phyloP scores from a whole-genome alignment of 2,888 invertebrate genomes.

The Smittia sp. region DNA sequence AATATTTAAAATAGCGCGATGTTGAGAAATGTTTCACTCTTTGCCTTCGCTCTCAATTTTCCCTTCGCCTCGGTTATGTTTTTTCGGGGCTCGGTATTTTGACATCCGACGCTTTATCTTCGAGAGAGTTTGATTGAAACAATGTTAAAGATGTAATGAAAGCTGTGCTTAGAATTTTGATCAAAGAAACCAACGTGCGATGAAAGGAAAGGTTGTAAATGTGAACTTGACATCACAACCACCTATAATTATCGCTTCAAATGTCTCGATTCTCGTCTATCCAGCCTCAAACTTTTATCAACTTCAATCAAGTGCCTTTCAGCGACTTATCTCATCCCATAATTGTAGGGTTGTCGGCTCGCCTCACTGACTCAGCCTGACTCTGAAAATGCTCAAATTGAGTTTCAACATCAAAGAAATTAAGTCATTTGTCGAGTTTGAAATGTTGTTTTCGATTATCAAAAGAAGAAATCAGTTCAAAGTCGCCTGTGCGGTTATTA shows the following conservation, averaged over 20 bases:
- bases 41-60: not conserved
- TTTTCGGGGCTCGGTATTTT: not conserved
- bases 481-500: not conserved
- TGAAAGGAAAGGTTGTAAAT: too few species aligned
- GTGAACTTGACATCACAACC: not conserved
- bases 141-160: not conserved
- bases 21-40: not conserved
- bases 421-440: constrained; percentile 1
- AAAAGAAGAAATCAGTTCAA: not conserved
- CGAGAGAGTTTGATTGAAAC: not conserved
- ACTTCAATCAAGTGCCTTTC: not conserved
- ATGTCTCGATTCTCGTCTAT: not conserved
- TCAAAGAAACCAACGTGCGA: too few species aligned
- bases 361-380: not conserved
- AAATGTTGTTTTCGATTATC: constrained; percentile 4
- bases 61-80: not conserved
- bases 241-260: not conserved
- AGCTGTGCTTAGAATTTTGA: too few species aligned
- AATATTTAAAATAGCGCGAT: constrained; percentile 25
- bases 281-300: not conserved
- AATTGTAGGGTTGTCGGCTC: too few species aligned
- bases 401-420: not conserved
- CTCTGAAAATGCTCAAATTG: not conserved
- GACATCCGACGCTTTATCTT: not conserved
- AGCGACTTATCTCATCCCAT: too few species aligned